phyloP scores from a whole-genome alignment of 2,113 vertebrate genomes.

The Rhineura floridana region DNA sequence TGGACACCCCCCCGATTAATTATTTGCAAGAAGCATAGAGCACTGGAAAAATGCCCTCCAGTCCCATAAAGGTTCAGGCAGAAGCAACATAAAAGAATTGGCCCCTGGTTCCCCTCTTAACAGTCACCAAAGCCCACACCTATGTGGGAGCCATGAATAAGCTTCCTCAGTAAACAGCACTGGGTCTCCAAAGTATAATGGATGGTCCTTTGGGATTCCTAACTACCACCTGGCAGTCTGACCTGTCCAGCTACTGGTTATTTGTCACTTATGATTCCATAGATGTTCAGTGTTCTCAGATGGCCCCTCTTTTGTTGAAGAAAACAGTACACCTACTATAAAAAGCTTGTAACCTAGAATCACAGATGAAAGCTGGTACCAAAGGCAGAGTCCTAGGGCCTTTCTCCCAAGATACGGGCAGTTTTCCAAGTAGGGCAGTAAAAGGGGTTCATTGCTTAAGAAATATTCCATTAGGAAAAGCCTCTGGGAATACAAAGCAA shows the following conservation, averaged over 20 bases:
- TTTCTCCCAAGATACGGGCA: neutral
- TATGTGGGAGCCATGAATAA: neutral
- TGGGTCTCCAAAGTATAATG: neutral
- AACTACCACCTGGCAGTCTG: neutral
- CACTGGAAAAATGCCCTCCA: neutral
- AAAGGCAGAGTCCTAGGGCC: neutral
- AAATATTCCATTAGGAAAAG: neutral
- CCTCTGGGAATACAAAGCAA: neutral
- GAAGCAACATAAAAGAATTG: neutral
- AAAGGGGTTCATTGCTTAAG: neutral
- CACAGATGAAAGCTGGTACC: neutral
- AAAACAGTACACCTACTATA: neutral
- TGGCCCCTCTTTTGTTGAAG: neutral
- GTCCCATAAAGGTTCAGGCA: neutral
- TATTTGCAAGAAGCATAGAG: conserved; percentile 19
- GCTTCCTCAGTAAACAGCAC: neutral
- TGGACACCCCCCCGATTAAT: conserved; percentile 9
- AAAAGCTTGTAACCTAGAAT: neutral
- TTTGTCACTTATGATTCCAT: conserved; percentile 25
- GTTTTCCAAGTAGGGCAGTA: neutral
- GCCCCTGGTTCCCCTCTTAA: neutral
- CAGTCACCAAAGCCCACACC: neutral
- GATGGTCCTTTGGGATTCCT: neutral
- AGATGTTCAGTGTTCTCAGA: neutral
- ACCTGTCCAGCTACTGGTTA: neutral